Percentiles rank a stretch among this genome's conserved stretches.
These are phyloP conservation scores for Scalopus aquaticus DNA, from an alignment of 2,113 vertebrate species.

Conservation along the genomic window DNA sequence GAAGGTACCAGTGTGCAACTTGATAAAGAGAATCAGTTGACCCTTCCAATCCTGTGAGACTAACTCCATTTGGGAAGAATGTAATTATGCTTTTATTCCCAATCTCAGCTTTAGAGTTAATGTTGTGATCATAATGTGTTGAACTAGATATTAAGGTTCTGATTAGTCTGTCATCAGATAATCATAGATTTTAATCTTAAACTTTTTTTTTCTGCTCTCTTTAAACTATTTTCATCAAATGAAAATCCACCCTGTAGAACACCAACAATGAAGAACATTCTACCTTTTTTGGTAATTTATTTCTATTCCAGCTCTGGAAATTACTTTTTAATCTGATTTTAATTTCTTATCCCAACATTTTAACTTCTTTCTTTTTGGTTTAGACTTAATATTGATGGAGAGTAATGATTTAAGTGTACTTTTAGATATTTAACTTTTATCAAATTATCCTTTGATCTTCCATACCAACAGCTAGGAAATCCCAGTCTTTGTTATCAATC, in stretches of 20 bases:
- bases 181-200: conserved; percentile 32
- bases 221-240: not conserved
- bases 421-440: not conserved
- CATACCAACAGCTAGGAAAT: not conserved
- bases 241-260: not conserved
- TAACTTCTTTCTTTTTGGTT: not conserved
- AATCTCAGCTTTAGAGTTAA: conserved; percentile 10
- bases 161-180: conserved; percentile 8
- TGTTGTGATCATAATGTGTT: conserved; percentile 6
- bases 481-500: not conserved
- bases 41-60: not conserved
- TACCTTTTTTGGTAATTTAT: not conserved
- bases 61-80: conserved; percentile 4
- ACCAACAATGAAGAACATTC: not conserved
- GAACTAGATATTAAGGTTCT: conserved; percentile 26
- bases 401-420: not conserved
- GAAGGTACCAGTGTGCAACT: not conserved
- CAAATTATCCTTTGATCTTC: not conserved
- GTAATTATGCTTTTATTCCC: not conserved
- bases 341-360: conserved; percentile 1
- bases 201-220: not conserved
- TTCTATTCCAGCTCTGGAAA: conserved; percentile 15
- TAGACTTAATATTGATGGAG: not conserved
- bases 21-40: not conserved
- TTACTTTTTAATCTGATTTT: not conserved